Evolutionary conservation across 2,888 invertebrate species (phyloP).

Genomic region (Acholoe squamosa): DNA sequence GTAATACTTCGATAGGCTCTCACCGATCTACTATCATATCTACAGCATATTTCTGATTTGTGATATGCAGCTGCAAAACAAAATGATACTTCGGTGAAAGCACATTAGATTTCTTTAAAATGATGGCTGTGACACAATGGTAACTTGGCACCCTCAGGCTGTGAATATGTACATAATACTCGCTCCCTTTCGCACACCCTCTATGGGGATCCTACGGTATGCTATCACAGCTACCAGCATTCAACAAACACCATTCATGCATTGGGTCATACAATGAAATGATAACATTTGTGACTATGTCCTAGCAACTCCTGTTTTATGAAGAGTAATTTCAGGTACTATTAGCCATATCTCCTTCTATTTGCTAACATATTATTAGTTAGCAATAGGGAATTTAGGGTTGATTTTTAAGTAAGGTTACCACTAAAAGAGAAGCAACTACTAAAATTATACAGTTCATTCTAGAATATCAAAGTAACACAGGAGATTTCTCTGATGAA

Average conservation of each 20-base stretch:
- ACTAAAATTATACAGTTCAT: neutral
- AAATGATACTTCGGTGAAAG: constrained; percentile 24
- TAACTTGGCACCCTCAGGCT: constrained; percentile 31
- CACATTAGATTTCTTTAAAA: constrained; percentile 12
- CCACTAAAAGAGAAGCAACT: neutral
- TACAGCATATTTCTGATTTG: neutral
- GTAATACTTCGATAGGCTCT: neutral
- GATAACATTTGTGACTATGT: constrained; percentile 13
- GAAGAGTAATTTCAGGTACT: constrained; percentile 47
- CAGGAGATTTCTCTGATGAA: neutral
- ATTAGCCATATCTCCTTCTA: constrained; percentile 42
- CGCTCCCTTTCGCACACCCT: neutral
- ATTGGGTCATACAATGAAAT: constrained; percentile 1
- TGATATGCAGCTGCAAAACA: constrained; percentile 34
- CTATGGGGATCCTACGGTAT: neutral
- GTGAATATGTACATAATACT: constrained; percentile 31
- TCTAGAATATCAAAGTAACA: neutral
- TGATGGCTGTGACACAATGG: neutral
- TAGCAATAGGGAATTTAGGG: constrained; percentile 33
- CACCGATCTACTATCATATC: neutral
- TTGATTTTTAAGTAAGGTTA: constrained; percentile 7
- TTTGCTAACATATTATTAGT: constrained; percentile 30
- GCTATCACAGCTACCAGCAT: constrained; percentile 45
- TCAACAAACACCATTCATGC: constrained; percentile 36
- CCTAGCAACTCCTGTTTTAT: constrained; percentile 1